A percentile compares a stretch with the other conserved stretches of the same genome.
These are phyloP conservation scores for Leptoteleia sp. DNA, from an alignment of 1,140 invertebrate species.

Conservation along the genomic window DNA sequence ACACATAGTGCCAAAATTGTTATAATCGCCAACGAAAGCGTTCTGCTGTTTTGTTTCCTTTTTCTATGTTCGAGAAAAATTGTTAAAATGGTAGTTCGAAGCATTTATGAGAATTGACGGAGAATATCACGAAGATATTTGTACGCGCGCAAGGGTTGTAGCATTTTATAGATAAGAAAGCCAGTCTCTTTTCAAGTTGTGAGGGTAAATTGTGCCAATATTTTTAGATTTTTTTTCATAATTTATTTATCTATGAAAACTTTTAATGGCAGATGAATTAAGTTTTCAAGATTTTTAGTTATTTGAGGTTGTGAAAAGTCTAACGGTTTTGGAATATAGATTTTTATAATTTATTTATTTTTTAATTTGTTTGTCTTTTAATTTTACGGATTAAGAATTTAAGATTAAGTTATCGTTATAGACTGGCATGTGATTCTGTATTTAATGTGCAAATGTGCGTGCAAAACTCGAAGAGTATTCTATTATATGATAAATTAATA, in stretches of 20 bases:
- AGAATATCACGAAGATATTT: slow-evolving; percentile 28
- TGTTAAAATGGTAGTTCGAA: slow-evolving; percentile 10
- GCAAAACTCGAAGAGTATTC: slow-evolving; percentile 76
- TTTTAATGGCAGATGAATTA: not conserved
- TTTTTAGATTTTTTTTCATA: slow-evolving; percentile 27
- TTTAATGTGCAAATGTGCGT: slow-evolving; percentile 78
- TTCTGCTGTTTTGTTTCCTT: slow-evolving; percentile 1
- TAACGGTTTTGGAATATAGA: slow-evolving; percentile 2
- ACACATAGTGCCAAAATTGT: slow-evolving; percentile 69
- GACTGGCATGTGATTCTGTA: slow-evolving; percentile 79
- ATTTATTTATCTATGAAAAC: not conserved
- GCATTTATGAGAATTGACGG: slow-evolving; percentile 45
- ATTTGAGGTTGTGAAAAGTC: slow-evolving; percentile 17
- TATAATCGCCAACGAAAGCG: not conserved
- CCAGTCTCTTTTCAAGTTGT: slow-evolving; percentile 43
- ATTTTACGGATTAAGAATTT: not conserved
- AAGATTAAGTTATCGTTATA: slow-evolving; percentile 42
- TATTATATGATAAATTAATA: slow-evolving; percentile 75
- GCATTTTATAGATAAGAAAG: slow-evolving; percentile 58
- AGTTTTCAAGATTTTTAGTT: not conserved
- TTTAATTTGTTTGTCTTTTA: slow-evolving; percentile 9
- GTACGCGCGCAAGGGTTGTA: slow-evolving; percentile 20
- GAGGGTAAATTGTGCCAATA: slow-evolving; percentile 33
- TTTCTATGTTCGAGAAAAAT: not conserved
- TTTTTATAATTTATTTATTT: slow-evolving; percentile 39